Evolutionary conservation across 2,797 vertebrate species (phyloP), one percentile per base, ranked within the genome.

Genomic region (Anguilla megastoma): DNA sequence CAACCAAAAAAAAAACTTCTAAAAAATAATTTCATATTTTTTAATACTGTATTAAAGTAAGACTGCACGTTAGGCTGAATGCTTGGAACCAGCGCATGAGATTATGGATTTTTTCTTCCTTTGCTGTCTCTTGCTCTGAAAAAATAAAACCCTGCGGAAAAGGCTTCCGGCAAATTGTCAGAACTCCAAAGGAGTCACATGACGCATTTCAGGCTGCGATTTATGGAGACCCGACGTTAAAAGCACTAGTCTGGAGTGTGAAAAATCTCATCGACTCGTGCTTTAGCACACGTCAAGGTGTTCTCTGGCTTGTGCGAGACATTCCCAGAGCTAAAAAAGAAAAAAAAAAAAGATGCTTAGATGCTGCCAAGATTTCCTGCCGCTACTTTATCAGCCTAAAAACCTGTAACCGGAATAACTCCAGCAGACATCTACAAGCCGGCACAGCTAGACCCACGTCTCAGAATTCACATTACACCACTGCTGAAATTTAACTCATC

Each of bases 381-480:
- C 27, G 63, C 41, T 58, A 6, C 41, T 86, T 21, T 74, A 36
- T 74, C 71, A 74, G 21, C 14, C 16, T 52, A 52, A 52, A 7
- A 52, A 27, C 16, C 41, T 74, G n/a, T 36, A 50, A 52, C 50
- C 48, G 71, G 9, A 69, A 86, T 36, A 50, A 92, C 58, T 88
- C 86, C 91, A 18, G 83, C 88, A 91, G 93, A 86, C 79, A 91
- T 79, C 10, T 87, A 94, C 85, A 14, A 92, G 92, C 71, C 93
- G 16, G 79, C 94, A 90, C 24, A 86, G 89, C 85, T 0, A 30
- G 89, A 90, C 86, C 12, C 84, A 92, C 89, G 94, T 90, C 45
- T 93, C 74, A 89, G 93, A 91, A 92, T 91, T 92, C 91, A 91
- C 71, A 87, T 89, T 79, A 92, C n/a, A 9, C 27, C n/a, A 3